Evolutionary conservation across 1,140 invertebrate genomes (phyloP), one percentile per base, ranked within the genome.

Genomic region (Bombus pascuorum): DNA sequence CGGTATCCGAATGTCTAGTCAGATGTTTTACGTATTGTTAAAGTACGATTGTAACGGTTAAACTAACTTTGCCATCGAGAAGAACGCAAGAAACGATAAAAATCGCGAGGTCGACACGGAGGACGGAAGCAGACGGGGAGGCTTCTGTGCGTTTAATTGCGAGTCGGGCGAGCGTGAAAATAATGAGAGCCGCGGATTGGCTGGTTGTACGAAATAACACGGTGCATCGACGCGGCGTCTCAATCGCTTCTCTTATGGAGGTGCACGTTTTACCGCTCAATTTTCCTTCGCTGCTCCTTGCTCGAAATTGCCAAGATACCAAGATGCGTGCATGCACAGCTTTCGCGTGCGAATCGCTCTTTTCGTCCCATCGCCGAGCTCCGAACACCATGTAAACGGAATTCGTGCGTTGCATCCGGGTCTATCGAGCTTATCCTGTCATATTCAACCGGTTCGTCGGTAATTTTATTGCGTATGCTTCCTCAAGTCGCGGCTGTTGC

Each of bases 271-370:
- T 87, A 89, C 89, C 89, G 86, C 89, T 90, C 88, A 88, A 91
- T 90, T 88, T 78, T 66, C 86, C 71, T 81, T 87, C 86, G 57
- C 87, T 85, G 37, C 82, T 42, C 74, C 0, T 78, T 81, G 75
- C 15, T 34, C 75, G 87, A 92, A 92, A 91, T 93, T 91, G 79
- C 90, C 90, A 59, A 90, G 91, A 92, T 85, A 88, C 79, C 75
- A 87, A 83, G 34, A 32, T 68, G 66, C 22, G 22, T 85, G 85
- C 81, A 57, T 62, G 68, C 37, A 66, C 53, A 83, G 75, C 81
- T 79, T 53, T 88, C 72, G 65, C 57, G 15, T 42, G 76, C 39
- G 74, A 80, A 68, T 70, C 62, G 57, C 70, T 62, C 34, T n/a
- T 18, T 25, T 28, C 37, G 42, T 5, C 3, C 44, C 15, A 5